Evolutionary conservation across 2,888 invertebrate genomes (phyloP), one percentile per base, ranked within the genome.

Genomic region (Acrocyrtus sp.): DNA sequence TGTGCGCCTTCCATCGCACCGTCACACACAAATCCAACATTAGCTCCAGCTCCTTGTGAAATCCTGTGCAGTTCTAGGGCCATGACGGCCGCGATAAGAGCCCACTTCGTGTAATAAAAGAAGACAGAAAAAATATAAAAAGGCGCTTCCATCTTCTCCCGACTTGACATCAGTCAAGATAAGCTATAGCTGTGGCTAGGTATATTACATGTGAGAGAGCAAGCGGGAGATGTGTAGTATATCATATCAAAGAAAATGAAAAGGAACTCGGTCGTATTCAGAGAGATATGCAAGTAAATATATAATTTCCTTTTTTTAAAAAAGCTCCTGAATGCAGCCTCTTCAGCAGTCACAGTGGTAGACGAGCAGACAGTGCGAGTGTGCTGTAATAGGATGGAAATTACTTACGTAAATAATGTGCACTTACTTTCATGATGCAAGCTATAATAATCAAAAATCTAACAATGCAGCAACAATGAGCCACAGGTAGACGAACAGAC

Each of bases 161-260:
- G 34, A 34, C 34, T 34, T 34, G 34, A 34, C 34, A 34, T 34
- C 34, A 34, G 34, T 34, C 34, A 34, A 34, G 34, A 34, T 5
- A 34, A 34, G 6, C 34, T 34, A 34, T 34, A 34, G 12, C 34
- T 34, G 34, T 12, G n/a, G n/a, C n/a, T n/a, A n/a, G n/a, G n/a
- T n/a, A n/a, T n/a, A n/a, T n/a, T n/a, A n/a, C n/a, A n/a, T n/a
- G n/a, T n/a, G n/a, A n/a, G 27, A 24, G 27, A 53, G 21, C 41
- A 24, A 39, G 50, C 66, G 57, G 66, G 57, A 66, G 57, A 43
- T n/a, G 29, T 26, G 34, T 57, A 41, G 43, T 47, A 47, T 45
- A 47, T 26, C 19, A 50, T 21, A 34, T 4, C n/a, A 27, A 15
- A n/a, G 29, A 29, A 53, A 53, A 29, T 17, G 27, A 3, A 29